Base-by-base conservation (phyloP, 2,888 invertebrate genomes). In the Calameuta filiformis region DNA sequence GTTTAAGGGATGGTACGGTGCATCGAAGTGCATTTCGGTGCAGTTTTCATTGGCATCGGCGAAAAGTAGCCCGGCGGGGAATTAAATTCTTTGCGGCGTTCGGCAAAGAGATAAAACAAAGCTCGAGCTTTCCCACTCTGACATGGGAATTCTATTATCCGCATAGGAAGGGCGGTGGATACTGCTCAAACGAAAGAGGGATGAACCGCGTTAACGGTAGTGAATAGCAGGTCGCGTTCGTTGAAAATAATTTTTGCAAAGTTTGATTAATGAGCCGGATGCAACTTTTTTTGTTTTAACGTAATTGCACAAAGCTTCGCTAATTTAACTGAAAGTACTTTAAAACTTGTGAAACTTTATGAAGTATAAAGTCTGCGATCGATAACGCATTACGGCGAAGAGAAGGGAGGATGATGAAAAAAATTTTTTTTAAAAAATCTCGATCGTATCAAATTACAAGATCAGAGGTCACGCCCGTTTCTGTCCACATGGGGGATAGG, bases 221-320 rank as follows among this genome's bases (percentile, higher is more conserved):
- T 15, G 40, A 40, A 40, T 40, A 6, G 40, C 15, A 4, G 2
- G 40, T 68, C 76, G 73, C 75, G 75, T 79, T 77, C 76, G 73
- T 73, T 35, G 73, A 30, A 40, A 30, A 79, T 73, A 74, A 81
- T 81, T 82, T 83, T 78, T 80, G 75, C 79, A 56, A 40, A 73
- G 77, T 76, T 77, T 84, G 83, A 83, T 81, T 84, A 86, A 85
- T 81, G 83, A 82, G 80, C 75, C 79, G 77, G 81, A 82, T 83
- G 75, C 80, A 73, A 83, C 77, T 83, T 77, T 75, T 81, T 80
- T 83, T 35, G n/a, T 12, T 1, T 12, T 4, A 33, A 81, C 78
- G 80, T 87, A 87, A 85, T 85, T 86, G 76, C 82, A 77, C 85
- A 81, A 81, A 77, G 23, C 74, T 35, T 73, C 35, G 77, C 76